Evolutionary conservation across 2,797 vertebrate species (phyloP), one percentile per base, ranked within the genome.

Genomic region (Sebastes taczanowskii): DNA sequence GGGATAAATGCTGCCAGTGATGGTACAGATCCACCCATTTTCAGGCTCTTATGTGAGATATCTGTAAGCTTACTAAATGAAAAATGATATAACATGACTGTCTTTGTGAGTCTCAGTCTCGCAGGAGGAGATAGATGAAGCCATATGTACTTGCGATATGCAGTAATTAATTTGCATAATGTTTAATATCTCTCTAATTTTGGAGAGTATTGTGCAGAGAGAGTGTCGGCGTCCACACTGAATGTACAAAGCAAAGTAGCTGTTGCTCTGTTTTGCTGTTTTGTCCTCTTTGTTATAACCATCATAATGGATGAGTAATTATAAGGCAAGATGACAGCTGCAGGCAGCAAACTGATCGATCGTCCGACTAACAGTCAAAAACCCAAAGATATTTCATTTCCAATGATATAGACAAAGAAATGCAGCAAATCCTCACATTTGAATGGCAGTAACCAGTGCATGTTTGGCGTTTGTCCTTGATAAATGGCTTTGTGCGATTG

Each of bases 21-120:
- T 49, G 18, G 46, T 49, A 49, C 46, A 20, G 18, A 49, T 46
- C 42, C 42, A 46, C 42, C 42, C 46, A 9, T 49, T 20, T 49
- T 49, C 46, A 20, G 46, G 46, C 18, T n/a, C 18, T 20, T 20
- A 49, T 49, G 46, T 20, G 46, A 62, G 22, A 77, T 29, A 20
- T 56, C 67, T 75, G 49, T 34, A 29, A 30, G 25, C 46, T 71
- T 58, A 29, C 79, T 73, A 29, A 61, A 83, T 58, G 16, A 61
- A 52, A 6, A 77, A 58, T 65, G 35, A 73, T 11, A 61, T 70
- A 82, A 86, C 23, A 14, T 23, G 6, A n/a, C 53, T 30, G 30
- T 76, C 61, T 74, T 13, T 81, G 46, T 14, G 64, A 77, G 71
- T 60, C n/a, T 81, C 42, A 22, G 25, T 71, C 71, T 83, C 14